Percentiles rank a stretch among this genome's conserved stretches.
Evolutionary conservation across 2,113 vertebrate species (phyloP).

Genomic region (Calidris pygmaea): DNA sequence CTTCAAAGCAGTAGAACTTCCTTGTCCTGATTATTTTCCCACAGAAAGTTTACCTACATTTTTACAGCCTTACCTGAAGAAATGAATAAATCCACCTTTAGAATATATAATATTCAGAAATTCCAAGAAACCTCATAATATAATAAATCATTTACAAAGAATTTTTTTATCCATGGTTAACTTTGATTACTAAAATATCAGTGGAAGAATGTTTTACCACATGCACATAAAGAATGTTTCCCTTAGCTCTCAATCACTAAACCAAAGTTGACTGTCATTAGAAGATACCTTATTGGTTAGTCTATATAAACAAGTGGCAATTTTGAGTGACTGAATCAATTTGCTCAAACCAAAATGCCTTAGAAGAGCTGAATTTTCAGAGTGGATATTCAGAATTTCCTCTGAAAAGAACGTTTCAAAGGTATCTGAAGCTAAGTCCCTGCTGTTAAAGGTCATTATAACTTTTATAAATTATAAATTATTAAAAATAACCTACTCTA

Average conservation of each 20-base stretch:
- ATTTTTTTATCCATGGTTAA: not conserved
- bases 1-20: not conserved
- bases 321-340: not conserved
- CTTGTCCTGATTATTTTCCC: not conserved
- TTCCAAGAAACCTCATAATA: not conserved
- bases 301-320: not conserved
- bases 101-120: not conserved
- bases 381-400: not conserved
- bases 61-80: not conserved
- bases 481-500: not conserved
- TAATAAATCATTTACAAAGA: not conserved
- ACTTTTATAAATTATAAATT: not conserved
- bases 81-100: not conserved
- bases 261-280: not conserved
- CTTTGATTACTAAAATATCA: not conserved
- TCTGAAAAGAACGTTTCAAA: not conserved
- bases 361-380: not conserved
- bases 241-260: not conserved
- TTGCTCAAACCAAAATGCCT: not conserved
- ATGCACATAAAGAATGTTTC: not conserved
- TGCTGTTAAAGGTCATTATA: not conserved
- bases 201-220: not conserved
- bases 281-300: not conserved
- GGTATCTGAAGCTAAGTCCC: rapidly evolving
- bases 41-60: not conserved